Conservation (phyloP, 1,140 invertebrate species). For the Neotoxoptera formosana region DNA sequence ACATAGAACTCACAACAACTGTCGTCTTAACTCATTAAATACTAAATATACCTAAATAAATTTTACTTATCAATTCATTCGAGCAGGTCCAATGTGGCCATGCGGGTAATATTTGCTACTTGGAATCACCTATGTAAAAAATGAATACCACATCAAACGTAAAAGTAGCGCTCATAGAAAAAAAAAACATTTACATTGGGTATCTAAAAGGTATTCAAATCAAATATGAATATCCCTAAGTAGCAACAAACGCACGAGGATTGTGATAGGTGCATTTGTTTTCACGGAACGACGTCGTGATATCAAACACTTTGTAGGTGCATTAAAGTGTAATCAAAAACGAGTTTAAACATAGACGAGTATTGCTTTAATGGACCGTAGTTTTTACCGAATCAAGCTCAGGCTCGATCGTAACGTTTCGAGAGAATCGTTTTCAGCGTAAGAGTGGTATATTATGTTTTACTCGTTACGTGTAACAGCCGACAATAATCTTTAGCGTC, state of each 20-base stretch:
- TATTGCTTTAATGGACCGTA: neutral
- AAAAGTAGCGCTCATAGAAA: no score
- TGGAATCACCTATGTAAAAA: no score
- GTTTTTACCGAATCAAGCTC: neutral
- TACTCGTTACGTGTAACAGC: neutral
- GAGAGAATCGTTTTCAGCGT: neutral
- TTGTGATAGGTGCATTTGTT: neutral
- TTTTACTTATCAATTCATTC: no score
- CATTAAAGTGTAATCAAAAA: neutral
- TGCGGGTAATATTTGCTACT: no score
- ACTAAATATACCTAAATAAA: no score
- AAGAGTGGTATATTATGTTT: neutral
- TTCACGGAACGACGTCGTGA: neutral
- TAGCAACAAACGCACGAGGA: no score
- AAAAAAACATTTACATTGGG: no score
- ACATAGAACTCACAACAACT: no score
- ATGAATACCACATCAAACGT: no score
- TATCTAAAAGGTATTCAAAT: no score
- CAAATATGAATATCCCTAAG: neutral
- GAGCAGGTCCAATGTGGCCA: no score
- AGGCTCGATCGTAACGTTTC: neutral
- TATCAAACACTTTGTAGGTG: neutral
- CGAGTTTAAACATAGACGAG: neutral
- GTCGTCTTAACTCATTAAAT: no score
- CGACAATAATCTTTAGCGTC: neutral